Base-by-base conservation (phyloP, 2,888 invertebrate genomes). In the Lasioglossum marginatum region DNA sequence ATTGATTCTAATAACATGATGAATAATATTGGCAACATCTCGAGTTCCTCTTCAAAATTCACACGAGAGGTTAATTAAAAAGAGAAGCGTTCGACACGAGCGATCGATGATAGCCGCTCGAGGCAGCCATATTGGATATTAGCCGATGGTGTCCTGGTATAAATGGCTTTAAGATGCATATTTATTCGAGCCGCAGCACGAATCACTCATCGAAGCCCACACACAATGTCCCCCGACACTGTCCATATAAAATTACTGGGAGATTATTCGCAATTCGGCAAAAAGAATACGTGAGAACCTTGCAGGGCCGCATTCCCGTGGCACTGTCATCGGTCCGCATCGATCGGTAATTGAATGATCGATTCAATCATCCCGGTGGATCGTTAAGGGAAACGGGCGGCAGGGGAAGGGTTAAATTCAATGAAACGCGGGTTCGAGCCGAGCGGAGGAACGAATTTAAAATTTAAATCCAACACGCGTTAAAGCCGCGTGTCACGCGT, bases 401-500 rank as follows among this genome's bases (percentile, higher is more conserved):
- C 16, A 0, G 34, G 68, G 34, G 19, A 10, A 19, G 23, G n/a
- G 71, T 10, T 19, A 34, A 48, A 75, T 78, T 78, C 63, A 85
- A 77, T 75, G 82, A 71, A 83, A 79, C 40, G 68, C 23, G 23
- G 68, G 6, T 8, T 31, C 34, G 34, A 34, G 68, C 10, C 37
- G 68, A 63, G 63, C 63, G 16, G 14, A 16, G 34, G 37, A 68
- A 37, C 1, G 68, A 85, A 86, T 86, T 86, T 86, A 74, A 86
- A 86, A 81, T 86, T 77, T 77, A 86, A 85, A 80, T 86, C 40
- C 23, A 52, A 83, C 77, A 66, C 14, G 70, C 75, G 60, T 83
- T 83, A 72, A 71, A 37, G 66, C 66, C 37, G 77, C 31, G 45
- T 45, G 52, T 43, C 75, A 43, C 70, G 71, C 70, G 74, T 4